Evolutionary conservation across 2,113 vertebrate species (phyloP).

Genomic region (Rhinoderma darwinii): DNA sequence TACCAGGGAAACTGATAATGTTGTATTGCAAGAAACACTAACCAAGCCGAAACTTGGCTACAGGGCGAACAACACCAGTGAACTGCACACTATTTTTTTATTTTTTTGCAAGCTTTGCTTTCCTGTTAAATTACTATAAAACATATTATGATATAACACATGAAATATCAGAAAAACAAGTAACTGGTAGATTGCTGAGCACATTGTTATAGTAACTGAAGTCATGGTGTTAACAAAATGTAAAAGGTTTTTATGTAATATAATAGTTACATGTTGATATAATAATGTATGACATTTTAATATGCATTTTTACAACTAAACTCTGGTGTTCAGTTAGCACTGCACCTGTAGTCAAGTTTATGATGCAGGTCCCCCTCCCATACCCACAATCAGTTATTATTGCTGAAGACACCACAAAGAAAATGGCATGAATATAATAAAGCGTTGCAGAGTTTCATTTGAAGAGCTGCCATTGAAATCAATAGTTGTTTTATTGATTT

Average conservation of each 20-base stretch:
- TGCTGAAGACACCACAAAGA: no score
- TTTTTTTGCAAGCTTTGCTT: conserved; percentile 1
- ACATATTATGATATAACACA: background rate
- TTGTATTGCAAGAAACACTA: conserved; percentile 37
- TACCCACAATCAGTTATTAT: no score
- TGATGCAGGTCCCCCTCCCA: no score
- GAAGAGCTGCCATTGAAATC: no score
- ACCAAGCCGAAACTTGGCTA: conserved; percentile 42
- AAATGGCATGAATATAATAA: no score
- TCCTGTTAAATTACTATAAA: conserved; percentile 10
- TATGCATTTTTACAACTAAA: background rate
- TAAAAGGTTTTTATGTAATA: background rate
- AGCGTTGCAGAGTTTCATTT: no score
- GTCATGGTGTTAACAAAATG: background rate
- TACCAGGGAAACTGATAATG: conserved; percentile 40
- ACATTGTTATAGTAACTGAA: background rate
- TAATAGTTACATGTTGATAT: background rate
- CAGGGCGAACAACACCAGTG: conserved; percentile 24
- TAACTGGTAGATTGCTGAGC: background rate
- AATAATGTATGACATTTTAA: background rate
- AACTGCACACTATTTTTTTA: conserved; percentile 2
- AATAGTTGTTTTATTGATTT: no score
- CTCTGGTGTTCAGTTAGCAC: no score
- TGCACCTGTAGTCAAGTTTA: no score
- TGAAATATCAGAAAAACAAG: background rate